phyloP scores from a whole-genome alignment of 2,113 vertebrate species.

The Aphyosemion australe region DNA sequence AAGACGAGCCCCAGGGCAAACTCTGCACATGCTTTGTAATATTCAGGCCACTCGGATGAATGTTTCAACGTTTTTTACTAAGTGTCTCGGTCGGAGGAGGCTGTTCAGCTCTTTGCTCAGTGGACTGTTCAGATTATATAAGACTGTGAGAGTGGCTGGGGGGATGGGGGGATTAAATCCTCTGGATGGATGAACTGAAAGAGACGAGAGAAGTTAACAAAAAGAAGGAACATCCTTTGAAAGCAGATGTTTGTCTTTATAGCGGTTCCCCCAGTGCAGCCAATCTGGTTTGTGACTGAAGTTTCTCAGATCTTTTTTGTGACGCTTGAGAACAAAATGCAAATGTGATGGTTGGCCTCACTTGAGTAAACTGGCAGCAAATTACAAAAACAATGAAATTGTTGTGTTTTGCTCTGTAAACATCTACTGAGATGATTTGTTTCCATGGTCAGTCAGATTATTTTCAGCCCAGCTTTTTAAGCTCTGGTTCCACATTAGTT shows the following conservation, averaged over 20 bases:
- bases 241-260: background rate
- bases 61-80: slow-evolving; percentile 4
- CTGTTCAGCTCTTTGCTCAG: background rate
- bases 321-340: too few species aligned
- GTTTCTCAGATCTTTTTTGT: background rate
- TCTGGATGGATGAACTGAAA: background rate
- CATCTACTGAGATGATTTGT: too few species aligned
- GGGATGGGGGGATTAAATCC: background rate
- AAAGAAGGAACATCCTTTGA: background rate
- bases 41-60: slow-evolving; percentile 7
- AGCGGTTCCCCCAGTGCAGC: background rate
- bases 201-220: background rate
- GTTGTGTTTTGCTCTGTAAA: too few species aligned
- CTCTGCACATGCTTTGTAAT: background rate
- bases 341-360: too few species aligned
- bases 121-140: slow-evolving; percentile 10
- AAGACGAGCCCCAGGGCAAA: background rate
- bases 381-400: too few species aligned
- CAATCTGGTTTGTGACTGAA: background rate
- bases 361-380: too few species aligned
- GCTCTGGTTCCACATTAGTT: too few species aligned
- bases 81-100: background rate
- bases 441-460: too few species aligned
- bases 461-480: too few species aligned
- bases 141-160: background rate